Base-by-base conservation (phyloP, 92 coral and sea anemone species). In the Parazoanthus swiftii region DNA sequence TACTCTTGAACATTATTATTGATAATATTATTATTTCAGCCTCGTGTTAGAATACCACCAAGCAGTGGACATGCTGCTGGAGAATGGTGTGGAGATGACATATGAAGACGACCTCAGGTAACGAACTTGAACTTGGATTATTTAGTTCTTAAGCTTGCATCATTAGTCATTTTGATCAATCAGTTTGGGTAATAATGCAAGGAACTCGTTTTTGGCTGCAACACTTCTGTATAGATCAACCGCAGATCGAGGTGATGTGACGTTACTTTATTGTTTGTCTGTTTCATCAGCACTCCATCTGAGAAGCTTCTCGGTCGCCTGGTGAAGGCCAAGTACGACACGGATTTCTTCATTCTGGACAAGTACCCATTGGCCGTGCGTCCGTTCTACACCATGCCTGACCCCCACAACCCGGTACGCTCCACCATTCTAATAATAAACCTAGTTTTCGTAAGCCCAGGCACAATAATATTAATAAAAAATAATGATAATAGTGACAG, bases 301-400 rank as follows among this genome's bases (percentile, higher is more conserved):
- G 99, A 97, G 85, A 97, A 97, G 86, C 85, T 93, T 33, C 86
- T 97, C 85, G 99, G 99, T 10, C 93, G 93, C 82, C 95, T 97
- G 46, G 99, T 97, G 48, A 95, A 94, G 80, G 94, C 92, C 81
- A 97, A 97, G 79, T 97, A 97, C 86, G 99, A 97, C 81, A 97
- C 99, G 2, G 99, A 97, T 90, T 97, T 97, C 81, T 97, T 91
- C 93, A 97, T 97, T 76, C 92, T 97, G 94, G 99, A 97, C 92
- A 97, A 97, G 89, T 97, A 97, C 85, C 99, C 99, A 21, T 89
- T 97, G 90, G 90, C 96, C 23, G 97, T 97, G 56, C 93, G 99
- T 7, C 99, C 99, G 11, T 97, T 97, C 89, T 97, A 97, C 90
- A 97, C 99, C 75, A 97, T 97, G 99, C 99, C 98, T 50, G 99